Base-by-base conservation (phyloP, 2,113 vertebrate species). In the Nymphicus hollandicus region DNA sequence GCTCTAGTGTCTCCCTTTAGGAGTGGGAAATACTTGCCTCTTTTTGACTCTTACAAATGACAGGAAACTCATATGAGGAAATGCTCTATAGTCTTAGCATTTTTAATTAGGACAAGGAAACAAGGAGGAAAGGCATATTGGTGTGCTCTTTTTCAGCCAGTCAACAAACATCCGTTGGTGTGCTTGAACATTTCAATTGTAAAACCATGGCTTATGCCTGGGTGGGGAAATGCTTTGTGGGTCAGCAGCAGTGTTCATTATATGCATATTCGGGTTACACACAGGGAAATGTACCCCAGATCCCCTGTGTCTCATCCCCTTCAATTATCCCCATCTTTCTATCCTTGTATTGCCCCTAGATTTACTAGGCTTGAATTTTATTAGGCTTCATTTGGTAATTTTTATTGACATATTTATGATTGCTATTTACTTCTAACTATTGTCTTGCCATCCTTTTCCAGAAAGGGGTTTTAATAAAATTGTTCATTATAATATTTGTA, bases 21-120 rank as follows among this genome's bases (percentile, higher is more conserved):
- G 53, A 87, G 24, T 7, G 61, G 56, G 46, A 89, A 89, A 66
- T 77, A n/a, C 37, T 82, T 88, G 53, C 10, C 47, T 73, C 28
- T 52, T 87, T 86, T 43, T 92, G 58, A 69, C 82, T 70, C 77
- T 31, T 52, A 43, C 70, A 78, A 97, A 93, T 69, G 53, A 27
- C 91, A 93, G 86, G 90, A 96, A 97, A 85, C 23, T 61, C 50
- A 49, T 49, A 22, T 0, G 0, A 94, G 93, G 86, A 96, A 95
- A 93, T 95, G 68, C 88, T 90, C 50, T 55, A 50, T 50, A 64
- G 17, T 33, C n/a, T 49, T 81, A 87, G 31, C 16, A 29, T 58
- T 91, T 96, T 70, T 68, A 37, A 78, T 66, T 70, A 58, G 77
- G 74, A 18, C 55, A 84, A 55, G 80, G 65, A 70, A 92, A 82